These are phyloP conservation scores for Myotis lucifugus DNA, from an alignment of 2,113 vertebrate species.

Conservation along the genomic window DNA sequence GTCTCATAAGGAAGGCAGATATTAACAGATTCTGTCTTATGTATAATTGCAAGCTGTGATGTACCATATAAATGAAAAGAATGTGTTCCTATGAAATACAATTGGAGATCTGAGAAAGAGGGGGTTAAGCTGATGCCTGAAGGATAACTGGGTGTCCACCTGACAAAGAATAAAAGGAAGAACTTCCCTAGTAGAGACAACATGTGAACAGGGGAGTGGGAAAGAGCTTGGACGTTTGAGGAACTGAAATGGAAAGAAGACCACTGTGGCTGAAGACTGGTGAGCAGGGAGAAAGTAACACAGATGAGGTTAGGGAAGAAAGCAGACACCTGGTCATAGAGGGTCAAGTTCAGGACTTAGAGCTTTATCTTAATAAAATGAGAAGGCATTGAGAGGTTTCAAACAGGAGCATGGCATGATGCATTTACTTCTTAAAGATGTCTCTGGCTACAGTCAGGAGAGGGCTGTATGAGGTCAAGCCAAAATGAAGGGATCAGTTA, in stretches of 20 bases:
- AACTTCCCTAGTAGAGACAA: neutral
- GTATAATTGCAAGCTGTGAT: neutral
- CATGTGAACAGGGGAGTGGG: neutral
- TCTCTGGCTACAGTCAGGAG: too few species aligned
- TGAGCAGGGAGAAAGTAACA: neutral
- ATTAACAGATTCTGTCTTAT: neutral
- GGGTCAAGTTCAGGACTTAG: neutral
- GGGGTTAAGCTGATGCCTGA: neutral
- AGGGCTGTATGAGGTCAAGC: too few species aligned
- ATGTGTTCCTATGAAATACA: neutral
- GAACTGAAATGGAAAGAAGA: conserved; percentile 27
- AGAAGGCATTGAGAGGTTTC: neutral
- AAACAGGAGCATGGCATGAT: too few species aligned
- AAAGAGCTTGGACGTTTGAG: neutral
- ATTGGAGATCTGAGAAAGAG: neutral
- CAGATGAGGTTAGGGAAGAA: neutral
- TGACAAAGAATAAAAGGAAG: neutral
- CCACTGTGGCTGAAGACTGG: neutral
- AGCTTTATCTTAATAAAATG: neutral
- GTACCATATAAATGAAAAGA: neutral
- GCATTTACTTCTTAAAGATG: too few species aligned
- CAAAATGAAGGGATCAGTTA: too few species aligned
- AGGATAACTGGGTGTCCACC: neutral
- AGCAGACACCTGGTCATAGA: neutral
- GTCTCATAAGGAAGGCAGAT: neutral